Conservation (phyloP, 2,113 vertebrate species). For the Scolopax mira region DNA sequence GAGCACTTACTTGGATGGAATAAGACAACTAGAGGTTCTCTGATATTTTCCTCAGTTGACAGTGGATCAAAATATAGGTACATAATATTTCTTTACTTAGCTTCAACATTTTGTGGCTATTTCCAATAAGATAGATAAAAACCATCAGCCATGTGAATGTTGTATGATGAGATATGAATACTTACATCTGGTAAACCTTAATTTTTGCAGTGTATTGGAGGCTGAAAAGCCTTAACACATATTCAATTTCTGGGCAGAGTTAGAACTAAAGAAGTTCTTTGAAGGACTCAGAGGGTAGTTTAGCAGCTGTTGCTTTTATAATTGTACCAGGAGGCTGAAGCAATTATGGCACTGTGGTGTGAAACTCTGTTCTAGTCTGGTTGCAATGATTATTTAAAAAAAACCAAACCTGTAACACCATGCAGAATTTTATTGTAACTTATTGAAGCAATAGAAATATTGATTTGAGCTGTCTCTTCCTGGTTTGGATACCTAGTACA, state of each 20-base stretch:
- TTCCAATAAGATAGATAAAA: background rate
- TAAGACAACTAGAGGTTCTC: background rate
- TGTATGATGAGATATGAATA: background rate
- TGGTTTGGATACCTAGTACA: background rate
- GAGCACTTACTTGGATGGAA: background rate
- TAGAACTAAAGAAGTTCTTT: background rate
- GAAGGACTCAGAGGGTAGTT: background rate
- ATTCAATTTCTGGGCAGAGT: background rate
- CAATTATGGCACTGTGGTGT: background rate
- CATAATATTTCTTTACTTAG: background rate
- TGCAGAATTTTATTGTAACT: background rate
- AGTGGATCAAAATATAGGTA: background rate
- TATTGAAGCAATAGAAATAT: background rate
- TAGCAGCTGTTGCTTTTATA: constrained; percentile 15
- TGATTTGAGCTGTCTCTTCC: background rate
- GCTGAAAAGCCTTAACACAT: background rate
- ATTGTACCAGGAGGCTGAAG: background rate
- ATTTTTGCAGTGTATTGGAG: background rate
- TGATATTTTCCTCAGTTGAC: background rate
- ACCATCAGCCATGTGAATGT: background rate
- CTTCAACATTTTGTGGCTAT: background rate
- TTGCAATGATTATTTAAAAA: background rate
- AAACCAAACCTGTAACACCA: background rate
- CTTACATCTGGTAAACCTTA: background rate
- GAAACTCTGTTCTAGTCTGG: background rate